Conservation (phyloP, 1,140 invertebrate species). For the Sitophilus oryzae region DNA sequence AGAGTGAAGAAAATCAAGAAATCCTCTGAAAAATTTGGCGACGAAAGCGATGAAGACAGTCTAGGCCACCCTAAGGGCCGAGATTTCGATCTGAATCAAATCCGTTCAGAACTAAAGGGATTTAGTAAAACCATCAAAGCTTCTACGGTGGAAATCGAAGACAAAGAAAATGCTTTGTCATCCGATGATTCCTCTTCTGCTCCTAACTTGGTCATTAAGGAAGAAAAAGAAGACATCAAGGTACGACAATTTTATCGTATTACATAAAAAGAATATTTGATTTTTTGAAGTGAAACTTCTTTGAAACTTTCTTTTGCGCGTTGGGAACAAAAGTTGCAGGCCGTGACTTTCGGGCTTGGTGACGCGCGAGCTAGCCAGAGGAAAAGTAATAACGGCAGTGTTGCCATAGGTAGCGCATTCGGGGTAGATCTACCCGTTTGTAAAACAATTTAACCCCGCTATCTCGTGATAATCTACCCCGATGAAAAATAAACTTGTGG, state of each 20-base stretch:
- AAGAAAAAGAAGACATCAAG: constrained; percentile 27
- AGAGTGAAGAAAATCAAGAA: constrained; percentile 28
- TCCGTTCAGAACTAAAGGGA: constrained; percentile 75
- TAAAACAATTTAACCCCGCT: too few relatives aligned
- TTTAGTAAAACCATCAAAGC: constrained; percentile 58
- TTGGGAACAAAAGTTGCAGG: too few relatives aligned
- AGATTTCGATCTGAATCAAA: constrained; percentile 78
- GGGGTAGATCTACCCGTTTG: too few relatives aligned
- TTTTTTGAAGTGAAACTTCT: too few relatives aligned
- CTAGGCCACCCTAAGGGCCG: constrained; percentile 51
- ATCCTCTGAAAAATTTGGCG: constrained; percentile 30
- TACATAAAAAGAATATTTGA: neutral
- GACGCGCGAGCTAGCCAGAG: too few relatives aligned
- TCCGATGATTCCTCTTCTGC: constrained; percentile 44
- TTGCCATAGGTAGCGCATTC: too few relatives aligned
- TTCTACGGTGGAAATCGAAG: constrained; percentile 31
- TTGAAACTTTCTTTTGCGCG: too few relatives aligned
- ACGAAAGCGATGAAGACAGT: constrained; percentile 36
- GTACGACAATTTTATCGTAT: constrained; percentile 23
- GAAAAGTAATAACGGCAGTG: too few relatives aligned
- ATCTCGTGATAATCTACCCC: too few relatives aligned
- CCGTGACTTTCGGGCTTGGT: too few relatives aligned
- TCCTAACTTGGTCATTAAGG: constrained; percentile 27
- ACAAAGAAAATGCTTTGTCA: constrained; percentile 42
- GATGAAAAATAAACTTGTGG: too few relatives aligned